These are phyloP conservation scores for Eupithecia exiguata DNA, from an alignment of 2,888 invertebrate species.

Conservation along the genomic window DNA sequence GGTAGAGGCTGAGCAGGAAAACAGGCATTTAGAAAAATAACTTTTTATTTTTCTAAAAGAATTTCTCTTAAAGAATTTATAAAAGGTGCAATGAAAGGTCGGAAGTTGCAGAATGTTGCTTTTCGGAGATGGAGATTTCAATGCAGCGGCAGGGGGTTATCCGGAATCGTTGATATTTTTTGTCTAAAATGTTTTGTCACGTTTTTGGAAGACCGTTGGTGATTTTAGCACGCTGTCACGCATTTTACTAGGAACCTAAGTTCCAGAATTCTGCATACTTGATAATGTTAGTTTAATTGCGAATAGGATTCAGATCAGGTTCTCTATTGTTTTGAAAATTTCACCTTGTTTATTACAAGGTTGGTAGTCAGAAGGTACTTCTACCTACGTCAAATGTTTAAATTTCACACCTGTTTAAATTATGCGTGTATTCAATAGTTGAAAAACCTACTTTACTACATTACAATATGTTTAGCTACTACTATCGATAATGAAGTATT, in stretches of 20 bases:
- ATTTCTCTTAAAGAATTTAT: no score
- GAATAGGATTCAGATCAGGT: background rate
- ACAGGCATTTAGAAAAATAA: background rate
- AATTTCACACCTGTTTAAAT: slow-evolving; percentile 11
- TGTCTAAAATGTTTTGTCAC: slow-evolving; percentile 27
- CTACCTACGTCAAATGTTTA: background rate
- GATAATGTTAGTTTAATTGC: background rate
- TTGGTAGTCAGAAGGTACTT: background rate
- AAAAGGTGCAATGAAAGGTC: slow-evolving; percentile 34
- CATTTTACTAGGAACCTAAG: background rate
- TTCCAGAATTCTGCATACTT: background rate
- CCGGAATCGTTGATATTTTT: slow-evolving; percentile 43
- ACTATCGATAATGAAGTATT: background rate
- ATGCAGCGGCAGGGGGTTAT: slow-evolving; percentile 42
- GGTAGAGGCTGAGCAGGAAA: background rate
- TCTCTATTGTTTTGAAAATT: background rate
- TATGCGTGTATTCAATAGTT: background rate
- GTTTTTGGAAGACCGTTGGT: slow-evolving; percentile 6
- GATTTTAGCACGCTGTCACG: background rate
- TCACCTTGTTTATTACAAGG: background rate
- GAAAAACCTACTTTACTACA: background rate
- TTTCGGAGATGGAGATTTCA: slow-evolving; percentile 35
- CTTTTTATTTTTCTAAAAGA: no score
- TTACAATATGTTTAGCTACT: background rate
- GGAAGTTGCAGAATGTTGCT: slow-evolving; percentile 49